These are phyloP conservation scores for Pterostichus niger DNA, from an alignment of 2,888 invertebrate species.

Conservation along the genomic window DNA sequence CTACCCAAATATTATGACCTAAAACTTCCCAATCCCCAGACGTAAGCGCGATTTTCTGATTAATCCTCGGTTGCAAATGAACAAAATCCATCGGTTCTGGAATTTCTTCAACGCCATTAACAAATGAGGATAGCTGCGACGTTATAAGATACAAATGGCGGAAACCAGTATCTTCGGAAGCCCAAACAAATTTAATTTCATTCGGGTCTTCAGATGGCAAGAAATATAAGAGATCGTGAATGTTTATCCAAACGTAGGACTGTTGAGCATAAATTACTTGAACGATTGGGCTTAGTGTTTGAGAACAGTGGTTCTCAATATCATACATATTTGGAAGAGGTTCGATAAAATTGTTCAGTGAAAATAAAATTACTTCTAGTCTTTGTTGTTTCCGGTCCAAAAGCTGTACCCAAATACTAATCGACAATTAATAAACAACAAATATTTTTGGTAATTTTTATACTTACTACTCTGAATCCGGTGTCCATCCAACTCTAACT, in stretches of 20 bases:
- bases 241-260: conserved; percentile 95
- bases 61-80: conserved; percentile 81
- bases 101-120: conserved; percentile 80
- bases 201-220: conserved; percentile 81
- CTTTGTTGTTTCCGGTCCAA: conserved; percentile 92
- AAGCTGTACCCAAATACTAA: conserved; percentile 95
- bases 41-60: conserved; percentile 88
- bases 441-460: neutral
- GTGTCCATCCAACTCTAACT: conserved; percentile 96
- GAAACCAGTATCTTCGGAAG: conserved; percentile 94
- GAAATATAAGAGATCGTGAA: conserved; percentile 94
- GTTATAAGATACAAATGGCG: conserved; percentile 92
- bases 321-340: conserved; percentile 79
- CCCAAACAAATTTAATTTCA: conserved; percentile 89
- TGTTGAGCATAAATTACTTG: conserved; percentile 82
- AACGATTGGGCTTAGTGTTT: conserved; percentile 77
- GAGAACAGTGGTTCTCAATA: conserved; percentile 74
- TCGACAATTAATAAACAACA: conserved; percentile 69
- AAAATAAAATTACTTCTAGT: conserved; percentile 90
- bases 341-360: conserved; percentile 87
- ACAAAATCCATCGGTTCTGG: conserved; percentile 79
- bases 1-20: conserved; percentile 92
- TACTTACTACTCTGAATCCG: conserved; percentile 92
- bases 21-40: conserved; percentile 97
- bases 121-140: conserved; percentile 79